Evolutionary conservation across 1,140 invertebrate genomes (phyloP), one percentile per base, ranked within the genome.

Genomic region (Geopemphigus sp.): DNA sequence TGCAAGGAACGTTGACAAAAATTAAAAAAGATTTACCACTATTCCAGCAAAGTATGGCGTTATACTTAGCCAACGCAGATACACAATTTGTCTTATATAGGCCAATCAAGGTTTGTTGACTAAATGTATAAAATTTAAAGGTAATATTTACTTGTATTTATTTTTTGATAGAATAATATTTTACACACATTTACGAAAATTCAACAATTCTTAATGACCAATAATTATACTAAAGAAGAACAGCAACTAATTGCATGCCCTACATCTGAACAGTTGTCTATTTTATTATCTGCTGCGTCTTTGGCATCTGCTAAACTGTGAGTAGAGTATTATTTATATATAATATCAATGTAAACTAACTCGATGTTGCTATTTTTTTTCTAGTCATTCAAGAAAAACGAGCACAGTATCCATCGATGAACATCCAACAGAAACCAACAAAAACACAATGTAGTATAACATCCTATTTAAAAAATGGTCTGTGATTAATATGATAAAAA

Each of bases 71-170:
- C n/a, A 98, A 98, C 87, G 90, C 91, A 82, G 96, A 98, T 86
- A 98, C 97, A 0, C 96, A 98, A 85, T 95, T 95, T 83, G 98
- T 98, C 84, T 88, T 98, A 1, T 97, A 98, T 83, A 89, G 95
- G 80, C 96, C 96, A 10, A 93, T 98, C 50, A 93, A 94, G 84
- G 92, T 94, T 85, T 86, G 86, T 24, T 12, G 45, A 47, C 54
- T 64, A 24, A 24, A 47, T 12, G 29, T 19, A 53, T 22, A 12
- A 29, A 5, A 14, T 5, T 5, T 22, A 10, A 26, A 29, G 26
- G 8, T 19, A 8, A 24, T 54, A 80, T 64, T 56, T 64, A 24
- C 3, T 50, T 29, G 29, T 19, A 3, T 17, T 66, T 61, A 26
- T 54, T 66, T 73, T 82, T 73, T 86, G 88, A 57, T 85, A 96